These are phyloP conservation scores for Antheraea mylitta DNA, from an alignment of 1,140 invertebrate genomes.

Conservation along the genomic window DNA sequence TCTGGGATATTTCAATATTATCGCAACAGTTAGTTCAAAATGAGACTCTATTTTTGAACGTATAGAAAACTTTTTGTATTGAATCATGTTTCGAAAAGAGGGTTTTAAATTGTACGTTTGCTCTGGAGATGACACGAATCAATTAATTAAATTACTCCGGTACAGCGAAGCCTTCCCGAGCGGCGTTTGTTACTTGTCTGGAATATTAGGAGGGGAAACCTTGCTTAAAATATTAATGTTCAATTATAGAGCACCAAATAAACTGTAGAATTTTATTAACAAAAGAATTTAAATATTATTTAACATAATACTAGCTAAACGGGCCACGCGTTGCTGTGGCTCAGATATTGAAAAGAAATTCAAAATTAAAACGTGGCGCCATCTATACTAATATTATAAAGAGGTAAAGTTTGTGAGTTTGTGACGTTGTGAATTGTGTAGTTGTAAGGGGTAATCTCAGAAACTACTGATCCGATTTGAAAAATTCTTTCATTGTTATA, in stretches of 20 bases:
- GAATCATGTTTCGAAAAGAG: conserved; percentile 5
- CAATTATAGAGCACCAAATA: conserved; percentile 3
- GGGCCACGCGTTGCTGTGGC: too few relatives aligned
- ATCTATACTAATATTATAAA: too few relatives aligned
- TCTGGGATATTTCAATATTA: conserved; percentile 16
- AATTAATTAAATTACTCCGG: conserved; percentile 60
- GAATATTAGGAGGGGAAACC: not conserved
- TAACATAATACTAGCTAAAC: too few relatives aligned
- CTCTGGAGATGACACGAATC: conserved; percentile 46
- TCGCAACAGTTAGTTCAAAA: conserved; percentile 7
- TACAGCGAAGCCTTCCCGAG: conserved; percentile 49
- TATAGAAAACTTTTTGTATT: conserved; percentile 10
- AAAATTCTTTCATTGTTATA: too few relatives aligned
- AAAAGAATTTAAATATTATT: too few relatives aligned
- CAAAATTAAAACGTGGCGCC: too few relatives aligned
- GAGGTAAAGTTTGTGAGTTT: too few relatives aligned
- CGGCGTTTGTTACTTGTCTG: conserved; percentile 8
- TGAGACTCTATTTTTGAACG: conserved; percentile 6
- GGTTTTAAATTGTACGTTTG: conserved; percentile 22
- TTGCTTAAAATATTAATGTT: not conserved
- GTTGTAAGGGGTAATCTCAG: too few relatives aligned
- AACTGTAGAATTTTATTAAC: not conserved
- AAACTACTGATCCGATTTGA: too few relatives aligned
- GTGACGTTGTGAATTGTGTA: too few relatives aligned
- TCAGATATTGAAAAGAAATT: too few relatives aligned